phyloP scores from a whole-genome alignment of 2,888 invertebrate species.

The Sinotaia quadrata region DNA sequence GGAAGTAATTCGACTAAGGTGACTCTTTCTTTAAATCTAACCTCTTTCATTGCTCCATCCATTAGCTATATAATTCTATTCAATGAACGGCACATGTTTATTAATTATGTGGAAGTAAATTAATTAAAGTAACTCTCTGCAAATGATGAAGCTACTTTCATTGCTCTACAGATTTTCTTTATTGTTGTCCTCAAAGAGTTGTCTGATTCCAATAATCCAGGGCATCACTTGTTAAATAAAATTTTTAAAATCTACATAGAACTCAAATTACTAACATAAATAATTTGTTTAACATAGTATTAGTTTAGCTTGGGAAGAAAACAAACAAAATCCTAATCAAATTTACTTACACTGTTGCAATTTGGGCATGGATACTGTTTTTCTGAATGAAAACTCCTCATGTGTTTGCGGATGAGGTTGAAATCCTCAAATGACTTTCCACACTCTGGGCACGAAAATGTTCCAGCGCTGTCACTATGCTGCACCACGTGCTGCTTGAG shows the following conservation, averaged over 20 bases:
- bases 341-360: conserved; percentile 76
- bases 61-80: no score
- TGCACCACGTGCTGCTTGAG: conserved; percentile 80
- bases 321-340: not conserved
- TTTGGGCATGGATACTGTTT: conserved; percentile 80
- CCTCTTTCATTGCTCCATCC: no score
- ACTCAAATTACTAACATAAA: not conserved
- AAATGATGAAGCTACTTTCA: no score
- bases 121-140: no score
- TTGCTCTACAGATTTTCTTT: no score
- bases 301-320: not conserved
- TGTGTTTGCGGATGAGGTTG: conserved; percentile 81
- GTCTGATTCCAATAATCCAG: no score
- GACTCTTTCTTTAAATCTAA: no score
- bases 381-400: conserved; percentile 82
- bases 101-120: no score
- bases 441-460: conserved; percentile 82
- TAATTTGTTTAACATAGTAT: not conserved
- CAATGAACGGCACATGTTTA: no score
- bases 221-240: no score
- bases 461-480: conserved; percentile 77
- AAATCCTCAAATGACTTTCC: conserved; percentile 80
- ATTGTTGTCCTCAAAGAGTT: no score
- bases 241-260: not conserved
- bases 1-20: no score